Percentiles rank a stretch among this genome's conserved stretches.
These are phyloP conservation scores for Slavum lentiscoides DNA, from an alignment of 2,888 invertebrate species.

Conservation along the genomic window DNA sequence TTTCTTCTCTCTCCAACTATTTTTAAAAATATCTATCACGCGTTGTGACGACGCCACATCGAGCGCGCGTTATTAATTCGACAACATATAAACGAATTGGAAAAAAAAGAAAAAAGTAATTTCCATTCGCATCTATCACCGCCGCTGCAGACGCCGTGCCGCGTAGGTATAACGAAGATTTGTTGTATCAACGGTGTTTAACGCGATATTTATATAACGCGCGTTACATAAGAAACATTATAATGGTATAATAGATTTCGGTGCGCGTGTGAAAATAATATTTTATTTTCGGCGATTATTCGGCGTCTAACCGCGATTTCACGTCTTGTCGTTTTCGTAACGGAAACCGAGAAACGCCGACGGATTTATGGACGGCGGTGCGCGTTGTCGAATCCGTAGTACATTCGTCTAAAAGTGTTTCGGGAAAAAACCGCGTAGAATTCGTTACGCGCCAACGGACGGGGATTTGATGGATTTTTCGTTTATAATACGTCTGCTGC, in stretches of 20 bases:
- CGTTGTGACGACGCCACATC: too few relatives aligned
- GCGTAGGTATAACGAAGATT: background rate
- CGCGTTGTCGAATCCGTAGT: background rate
- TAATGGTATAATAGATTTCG: too few relatives aligned
- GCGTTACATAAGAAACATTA: too few relatives aligned
- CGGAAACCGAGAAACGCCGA: conserved; percentile 1
- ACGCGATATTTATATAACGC: background rate
- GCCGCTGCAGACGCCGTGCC: background rate
- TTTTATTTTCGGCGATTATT: background rate
- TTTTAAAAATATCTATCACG: too few relatives aligned
- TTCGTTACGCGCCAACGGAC: conserved; percentile 5
- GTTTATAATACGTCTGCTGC: background rate
- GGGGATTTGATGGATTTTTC: background rate
- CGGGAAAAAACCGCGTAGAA: background rate
- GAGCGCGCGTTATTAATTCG: conserved; percentile 21
- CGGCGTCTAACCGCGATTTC: background rate
- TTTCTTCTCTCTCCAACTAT: too few relatives aligned
- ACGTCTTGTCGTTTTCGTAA: conserved; percentile 7
- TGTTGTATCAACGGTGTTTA: background rate
- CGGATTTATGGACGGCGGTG: background rate
- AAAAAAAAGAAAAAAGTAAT: conserved; percentile 30
- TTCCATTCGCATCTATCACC: conserved; percentile 46
- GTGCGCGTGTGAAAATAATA: conserved; percentile 9
- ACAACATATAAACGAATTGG: background rate
- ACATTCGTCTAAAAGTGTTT: background rate